Percentiles rank a stretch among this genome's conserved stretches.
These are phyloP conservation scores for Ectropis grisescens DNA, from an alignment of 1,140 invertebrate genomes.

Conservation along the genomic window DNA sequence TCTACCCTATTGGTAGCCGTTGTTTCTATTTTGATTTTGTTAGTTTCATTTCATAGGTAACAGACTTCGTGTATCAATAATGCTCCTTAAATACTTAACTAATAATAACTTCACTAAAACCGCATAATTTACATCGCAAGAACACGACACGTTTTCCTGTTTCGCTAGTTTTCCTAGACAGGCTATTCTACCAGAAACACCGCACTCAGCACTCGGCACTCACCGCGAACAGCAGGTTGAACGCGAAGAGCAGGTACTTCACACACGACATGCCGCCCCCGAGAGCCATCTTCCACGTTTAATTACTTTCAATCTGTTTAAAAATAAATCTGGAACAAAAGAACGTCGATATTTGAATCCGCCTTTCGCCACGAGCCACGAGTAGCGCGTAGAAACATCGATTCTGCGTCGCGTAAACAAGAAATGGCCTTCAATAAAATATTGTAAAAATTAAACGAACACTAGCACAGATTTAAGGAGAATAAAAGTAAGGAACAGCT, in stretches of 20 bases:
- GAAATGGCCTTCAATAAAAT: no score
- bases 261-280: slow-evolving; percentile 82
- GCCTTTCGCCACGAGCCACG: slow-evolving; percentile 16
- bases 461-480: no score
- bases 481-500: no score
- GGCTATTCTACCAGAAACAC: slow-evolving; percentile 11
- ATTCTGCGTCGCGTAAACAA: no score
- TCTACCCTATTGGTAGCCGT: no score
- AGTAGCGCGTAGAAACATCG: no score
- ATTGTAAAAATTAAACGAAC: no score
- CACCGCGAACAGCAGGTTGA: slow-evolving; percentile 88
- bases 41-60: neutral
- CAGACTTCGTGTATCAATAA: neutral
- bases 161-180: neutral
- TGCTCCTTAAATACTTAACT: neutral
- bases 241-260: slow-evolving; percentile 84
- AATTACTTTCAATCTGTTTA: slow-evolving; percentile 18
- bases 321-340: slow-evolving; percentile 39
- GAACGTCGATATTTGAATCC: no score
- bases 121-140: neutral
- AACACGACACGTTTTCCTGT: neutral
- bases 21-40: neutral
- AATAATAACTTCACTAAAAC: neutral
- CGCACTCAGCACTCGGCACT: no score
- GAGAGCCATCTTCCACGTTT: slow-evolving; percentile 71